Conservation (phyloP, 2,888 invertebrate genomes). For the Agrilus mali region DNA sequence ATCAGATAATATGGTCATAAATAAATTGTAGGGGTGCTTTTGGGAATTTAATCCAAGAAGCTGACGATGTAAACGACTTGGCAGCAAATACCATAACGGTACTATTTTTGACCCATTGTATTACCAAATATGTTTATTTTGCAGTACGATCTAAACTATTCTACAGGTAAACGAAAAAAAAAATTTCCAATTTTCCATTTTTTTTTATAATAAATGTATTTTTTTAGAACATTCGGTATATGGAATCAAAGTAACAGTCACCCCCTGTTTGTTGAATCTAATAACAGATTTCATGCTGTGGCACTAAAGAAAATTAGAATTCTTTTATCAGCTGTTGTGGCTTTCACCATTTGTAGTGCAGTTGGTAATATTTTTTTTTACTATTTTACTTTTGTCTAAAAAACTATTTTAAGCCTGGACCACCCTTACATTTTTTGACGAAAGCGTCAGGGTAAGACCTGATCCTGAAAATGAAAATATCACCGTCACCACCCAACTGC, state of each 20-base stretch:
- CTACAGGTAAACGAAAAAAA: conserved; percentile 51
- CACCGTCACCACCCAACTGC: conserved; percentile 53
- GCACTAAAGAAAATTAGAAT: conserved; percentile 64
- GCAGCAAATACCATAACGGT: conserved; percentile 71
- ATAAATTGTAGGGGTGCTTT: conserved; percentile 30
- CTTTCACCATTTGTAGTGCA: conserved; percentile 47
- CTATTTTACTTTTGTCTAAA: too few relatives aligned
- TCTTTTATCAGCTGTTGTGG: conserved; percentile 52
- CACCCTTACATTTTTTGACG: conserved; percentile 67
- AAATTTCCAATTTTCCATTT: conserved; percentile 9
- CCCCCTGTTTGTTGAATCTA: conserved; percentile 73
- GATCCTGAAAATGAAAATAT: conserved; percentile 60
- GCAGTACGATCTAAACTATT: conserved; percentile 60
- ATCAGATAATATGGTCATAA: not conserved
- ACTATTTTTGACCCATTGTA: conserved; percentile 64
- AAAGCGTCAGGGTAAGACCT: conserved; percentile 52
- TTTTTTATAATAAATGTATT: conserved; percentile 1
- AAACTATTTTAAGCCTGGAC: conserved; percentile 58
- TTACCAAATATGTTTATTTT: conserved; percentile 64
- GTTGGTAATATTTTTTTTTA: too few relatives aligned
- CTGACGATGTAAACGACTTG: conserved; percentile 59
- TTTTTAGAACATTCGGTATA: conserved; percentile 53
- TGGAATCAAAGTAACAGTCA: conserved; percentile 81
- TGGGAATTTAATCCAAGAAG: conserved; percentile 56
- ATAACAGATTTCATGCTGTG: conserved; percentile 55